Conservation (phyloP, 2,888 invertebrate genomes). For the Cryptophagus acutangulus region DNA sequence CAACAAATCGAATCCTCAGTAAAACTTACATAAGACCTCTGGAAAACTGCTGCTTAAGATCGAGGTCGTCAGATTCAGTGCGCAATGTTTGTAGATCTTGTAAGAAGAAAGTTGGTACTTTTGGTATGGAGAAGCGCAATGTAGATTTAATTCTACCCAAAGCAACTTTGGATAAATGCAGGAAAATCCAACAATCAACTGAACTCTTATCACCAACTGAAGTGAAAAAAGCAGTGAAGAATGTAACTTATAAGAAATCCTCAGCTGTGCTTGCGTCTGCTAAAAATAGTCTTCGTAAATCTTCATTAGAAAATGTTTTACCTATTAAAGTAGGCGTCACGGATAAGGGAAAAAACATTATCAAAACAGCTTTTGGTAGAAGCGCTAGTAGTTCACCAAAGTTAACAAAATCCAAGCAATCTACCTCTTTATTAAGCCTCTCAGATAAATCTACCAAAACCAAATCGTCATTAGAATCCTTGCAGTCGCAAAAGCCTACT, state of each 20-base stretch:
- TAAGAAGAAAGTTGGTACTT: constrained; percentile 44
- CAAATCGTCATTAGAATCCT: constrained; percentile 38
- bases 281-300: constrained; percentile 8
- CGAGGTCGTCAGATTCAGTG: constrained; percentile 15
- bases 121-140: constrained; percentile 53
- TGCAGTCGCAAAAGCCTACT: constrained; percentile 28
- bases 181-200: constrained; percentile 48
- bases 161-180: constrained; percentile 9
- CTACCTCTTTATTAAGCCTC: constrained; percentile 27
- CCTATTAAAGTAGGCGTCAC: constrained; percentile 48
- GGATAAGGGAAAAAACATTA: constrained; percentile 37
- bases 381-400: constrained; percentile 21
- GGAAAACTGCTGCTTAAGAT: constrained; percentile 6
- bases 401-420: constrained; percentile 17
- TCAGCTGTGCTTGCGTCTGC: constrained; percentile 40
- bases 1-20: constrained; percentile 47
- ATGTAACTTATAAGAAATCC: constrained; percentile 46
- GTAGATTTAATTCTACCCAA: constrained; percentile 44
- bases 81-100: constrained; percentile 17
- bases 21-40: constrained; percentile 26
- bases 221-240: constrained; percentile 48
- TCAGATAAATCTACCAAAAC: constrained; percentile 29
- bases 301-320: constrained; percentile 17
- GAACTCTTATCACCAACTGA: constrained; percentile 57
- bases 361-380: constrained; percentile 25